A percentile compares a stretch with the other conserved stretches of the same genome.
phyloP scores from a whole-genome alignment of 2,888 invertebrate species.

The Rhopalosiphum nymphaeae region DNA sequence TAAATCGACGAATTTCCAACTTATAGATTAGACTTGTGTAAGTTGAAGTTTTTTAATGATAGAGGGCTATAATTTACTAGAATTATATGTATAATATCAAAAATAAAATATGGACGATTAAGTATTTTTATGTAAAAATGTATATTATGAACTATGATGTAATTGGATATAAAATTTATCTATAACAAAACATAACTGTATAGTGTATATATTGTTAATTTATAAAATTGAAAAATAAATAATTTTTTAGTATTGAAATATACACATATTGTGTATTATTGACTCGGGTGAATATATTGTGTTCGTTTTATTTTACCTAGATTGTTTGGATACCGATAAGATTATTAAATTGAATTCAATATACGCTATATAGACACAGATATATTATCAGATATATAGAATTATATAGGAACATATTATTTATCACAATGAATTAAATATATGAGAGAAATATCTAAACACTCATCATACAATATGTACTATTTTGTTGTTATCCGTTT shows the following conservation, averaged over 20 bases:
- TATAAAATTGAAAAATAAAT: neutral
- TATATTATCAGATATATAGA: neutral
- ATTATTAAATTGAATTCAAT: neutral
- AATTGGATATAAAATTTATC: neutral
- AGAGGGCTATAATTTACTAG: neutral
- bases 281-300: neutral
- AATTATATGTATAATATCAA: neutral
- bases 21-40: neutral
- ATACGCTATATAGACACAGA: neutral
- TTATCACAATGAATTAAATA: neutral
- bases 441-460: neutral
- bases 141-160: neutral
- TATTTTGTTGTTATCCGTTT: neutral
- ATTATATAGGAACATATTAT: neutral
- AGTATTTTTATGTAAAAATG: neutral
- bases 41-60: neutral
- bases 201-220: neutral
- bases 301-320: neutral
- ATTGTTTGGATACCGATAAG: neutral
- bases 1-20: neutral
- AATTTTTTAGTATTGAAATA: neutral
- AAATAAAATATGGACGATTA: neutral
- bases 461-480: neutral
- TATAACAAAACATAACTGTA: neutral
- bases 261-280: neutral